A percentile compares a stretch with the other conserved stretches of the same genome.
These are phyloP conservation scores for Polydrusus cervinus DNA, from an alignment of 2,888 invertebrate species.

Conservation along the genomic window DNA sequence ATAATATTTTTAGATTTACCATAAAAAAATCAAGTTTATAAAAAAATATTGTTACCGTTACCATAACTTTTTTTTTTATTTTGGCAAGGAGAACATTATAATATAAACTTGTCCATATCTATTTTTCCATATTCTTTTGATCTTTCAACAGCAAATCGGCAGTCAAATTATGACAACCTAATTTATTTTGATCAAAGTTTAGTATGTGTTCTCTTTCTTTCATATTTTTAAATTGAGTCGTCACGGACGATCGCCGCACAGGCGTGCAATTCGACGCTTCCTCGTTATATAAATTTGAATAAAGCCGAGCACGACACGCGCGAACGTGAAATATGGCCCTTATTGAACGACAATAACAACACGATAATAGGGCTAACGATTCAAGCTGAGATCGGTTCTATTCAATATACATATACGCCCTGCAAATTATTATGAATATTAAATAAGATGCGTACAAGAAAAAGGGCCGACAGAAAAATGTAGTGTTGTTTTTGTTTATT, in stretches of 20 bases:
- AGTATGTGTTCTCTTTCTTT: not conserved
- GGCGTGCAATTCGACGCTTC: slow-evolving; percentile 14
- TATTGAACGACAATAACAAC: slow-evolving; percentile 25
- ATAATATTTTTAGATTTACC: too few relatives aligned
- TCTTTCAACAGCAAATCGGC: not conserved
- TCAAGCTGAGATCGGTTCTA: slow-evolving; percentile 17
- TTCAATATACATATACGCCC: not conserved
- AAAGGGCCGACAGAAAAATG: not conserved
- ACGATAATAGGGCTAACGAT: slow-evolving; percentile 21
- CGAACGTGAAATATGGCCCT: slow-evolving; percentile 29
- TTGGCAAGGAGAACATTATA: too few relatives aligned
- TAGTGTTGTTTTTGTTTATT: not conserved
- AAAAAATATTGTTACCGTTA: too few relatives aligned
- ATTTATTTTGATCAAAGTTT: not conserved
- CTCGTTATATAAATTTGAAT: slow-evolving; percentile 38
- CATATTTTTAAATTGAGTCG: slow-evolving; percentile 16
- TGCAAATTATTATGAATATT: slow-evolving; percentile 4
- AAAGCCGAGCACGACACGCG: slow-evolving; percentile 25
- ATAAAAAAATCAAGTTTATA: too few relatives aligned
- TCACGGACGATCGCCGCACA: slow-evolving; percentile 4
- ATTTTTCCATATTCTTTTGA: not conserved
- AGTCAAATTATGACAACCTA: not conserved
- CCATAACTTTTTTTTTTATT: too few relatives aligned
- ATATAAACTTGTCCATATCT: too few relatives aligned
- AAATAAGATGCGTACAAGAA: not conserved